phyloP scores from a whole-genome alignment of 2,113 vertebrate genomes.

The Myiopsitta monachus region DNA sequence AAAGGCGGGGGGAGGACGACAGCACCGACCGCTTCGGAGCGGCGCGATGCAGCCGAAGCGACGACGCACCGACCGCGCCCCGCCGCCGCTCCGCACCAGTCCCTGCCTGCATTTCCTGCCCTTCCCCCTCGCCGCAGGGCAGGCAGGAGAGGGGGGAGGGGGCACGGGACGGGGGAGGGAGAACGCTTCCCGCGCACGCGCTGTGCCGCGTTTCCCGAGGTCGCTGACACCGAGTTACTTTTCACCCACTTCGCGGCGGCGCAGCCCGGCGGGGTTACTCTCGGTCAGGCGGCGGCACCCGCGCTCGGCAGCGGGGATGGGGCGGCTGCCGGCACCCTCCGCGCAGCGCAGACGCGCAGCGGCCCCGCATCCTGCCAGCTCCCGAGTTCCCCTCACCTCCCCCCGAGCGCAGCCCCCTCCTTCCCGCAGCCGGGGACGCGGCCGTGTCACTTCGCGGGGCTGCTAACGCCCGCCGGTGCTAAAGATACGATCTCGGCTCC shows the following conservation, averaged over 20 bases:
- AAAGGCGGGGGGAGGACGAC: too few relatives aligned
- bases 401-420: not conserved
- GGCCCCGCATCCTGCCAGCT: not conserved
- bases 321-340: too few relatives aligned
- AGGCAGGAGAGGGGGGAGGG: not conserved
- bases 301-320: too few relatives aligned
- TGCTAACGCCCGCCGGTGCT: fast-evolving
- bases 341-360: too few relatives aligned
- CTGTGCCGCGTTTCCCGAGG: not conserved
- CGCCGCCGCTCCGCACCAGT: not conserved
- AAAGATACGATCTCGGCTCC: fast-evolving
- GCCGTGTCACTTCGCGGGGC: fast-evolving
- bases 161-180: not conserved
- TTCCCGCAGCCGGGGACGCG: not conserved
- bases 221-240: conserved; percentile 57
- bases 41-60: not conserved
- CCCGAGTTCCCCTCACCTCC: too few relatives aligned
- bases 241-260: conserved; percentile 69
- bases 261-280: conserved; percentile 54
- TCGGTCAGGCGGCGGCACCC: conserved; percentile 22
- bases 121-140: not conserved
- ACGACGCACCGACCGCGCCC: too few relatives aligned
- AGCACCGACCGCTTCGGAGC: too few relatives aligned
- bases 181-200: not conserved
- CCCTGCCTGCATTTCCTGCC: not conserved